Conservation (phyloP, 2,888 invertebrate genomes). For the Hylaea fasciaria region DNA sequence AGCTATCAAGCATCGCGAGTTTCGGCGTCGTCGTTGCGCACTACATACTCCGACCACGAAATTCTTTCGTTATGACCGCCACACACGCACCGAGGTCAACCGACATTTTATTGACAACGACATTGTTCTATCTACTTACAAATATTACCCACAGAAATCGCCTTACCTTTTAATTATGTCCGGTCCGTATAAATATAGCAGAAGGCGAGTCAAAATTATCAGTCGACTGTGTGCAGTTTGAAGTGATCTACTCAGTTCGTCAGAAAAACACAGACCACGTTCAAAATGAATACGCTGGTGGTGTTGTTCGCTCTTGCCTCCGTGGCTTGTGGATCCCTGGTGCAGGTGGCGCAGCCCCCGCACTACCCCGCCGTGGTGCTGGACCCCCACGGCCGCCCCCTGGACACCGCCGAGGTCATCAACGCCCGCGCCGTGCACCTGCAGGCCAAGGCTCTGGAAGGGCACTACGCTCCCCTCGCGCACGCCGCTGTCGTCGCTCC, state of each 20-base stretch:
- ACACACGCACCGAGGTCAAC: conserved; percentile 72
- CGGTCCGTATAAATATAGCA: conserved; percentile 76
- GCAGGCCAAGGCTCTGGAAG: conserved; percentile 77
- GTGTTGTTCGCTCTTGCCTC: conserved; percentile 87
- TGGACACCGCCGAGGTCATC: conserved; percentile 81
- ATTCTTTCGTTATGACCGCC: conserved; percentile 71
- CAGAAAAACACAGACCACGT: conserved; percentile 60
- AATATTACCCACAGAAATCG: conserved; percentile 52
- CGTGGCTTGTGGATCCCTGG: conserved; percentile 83
- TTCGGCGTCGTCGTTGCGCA: conserved; percentile 61
- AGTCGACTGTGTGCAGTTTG: conserved; percentile 67
- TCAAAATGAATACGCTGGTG: conserved; percentile 78
- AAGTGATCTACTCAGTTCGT: conserved; percentile 69
- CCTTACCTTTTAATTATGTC: conserved; percentile 79
- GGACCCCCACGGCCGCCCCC: conserved; percentile 78
- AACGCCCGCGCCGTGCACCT: conserved; percentile 77
- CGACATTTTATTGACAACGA: conserved; percentile 74
- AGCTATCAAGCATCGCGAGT: conserved; percentile 30
- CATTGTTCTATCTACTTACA: conserved; percentile 71
- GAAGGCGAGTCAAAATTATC: conserved; percentile 59
- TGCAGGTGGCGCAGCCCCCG: conserved; percentile 75
- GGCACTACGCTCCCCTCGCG: conserved; percentile 54
- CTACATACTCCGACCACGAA: conserved; percentile 75
- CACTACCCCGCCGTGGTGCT: conserved; percentile 77
- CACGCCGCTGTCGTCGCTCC: conserved; percentile 58